Evolutionary conservation across 2,797 vertebrate species (phyloP).

Genomic region (Tamandua tetradactyla): DNA sequence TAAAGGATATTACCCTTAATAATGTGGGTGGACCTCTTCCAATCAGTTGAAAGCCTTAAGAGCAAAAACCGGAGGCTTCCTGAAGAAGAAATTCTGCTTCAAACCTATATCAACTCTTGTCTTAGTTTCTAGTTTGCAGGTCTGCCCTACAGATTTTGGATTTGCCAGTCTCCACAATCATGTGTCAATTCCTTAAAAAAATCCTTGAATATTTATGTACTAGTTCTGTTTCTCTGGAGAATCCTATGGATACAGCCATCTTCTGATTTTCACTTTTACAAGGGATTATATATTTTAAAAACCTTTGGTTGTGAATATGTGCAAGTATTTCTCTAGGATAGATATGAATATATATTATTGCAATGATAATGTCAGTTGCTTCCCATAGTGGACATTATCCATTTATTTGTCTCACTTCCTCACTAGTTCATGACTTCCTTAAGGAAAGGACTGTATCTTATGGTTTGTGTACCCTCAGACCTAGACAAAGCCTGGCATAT

Average conservation of each 20-base stretch:
- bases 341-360: not conserved
- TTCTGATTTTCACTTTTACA: not conserved
- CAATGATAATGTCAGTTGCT: not conserved
- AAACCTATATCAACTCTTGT: too few species aligned
- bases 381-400: not conserved
- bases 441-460: not conserved
- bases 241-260: not conserved
- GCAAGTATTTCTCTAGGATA: not conserved
- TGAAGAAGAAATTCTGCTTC: too few species aligned
- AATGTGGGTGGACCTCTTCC: too few species aligned
- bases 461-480: not conserved
- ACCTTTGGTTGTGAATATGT: not conserved
- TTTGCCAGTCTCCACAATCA: too few species aligned
- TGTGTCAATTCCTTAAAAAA: too few species aligned
- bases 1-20: too few species aligned
- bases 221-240: too few species aligned
- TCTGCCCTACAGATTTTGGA: too few species aligned
- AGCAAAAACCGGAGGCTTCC: too few species aligned
- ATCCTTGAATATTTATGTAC: too few species aligned
- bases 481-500: not conserved
- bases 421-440: not conserved
- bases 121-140: too few species aligned
- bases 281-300: not conserved
- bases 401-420: conserved; percentile 31
- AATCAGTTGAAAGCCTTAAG: too few species aligned